Base-by-base conservation (phyloP, 2,888 invertebrate genomes). In the Hemithea aestivaria region DNA sequence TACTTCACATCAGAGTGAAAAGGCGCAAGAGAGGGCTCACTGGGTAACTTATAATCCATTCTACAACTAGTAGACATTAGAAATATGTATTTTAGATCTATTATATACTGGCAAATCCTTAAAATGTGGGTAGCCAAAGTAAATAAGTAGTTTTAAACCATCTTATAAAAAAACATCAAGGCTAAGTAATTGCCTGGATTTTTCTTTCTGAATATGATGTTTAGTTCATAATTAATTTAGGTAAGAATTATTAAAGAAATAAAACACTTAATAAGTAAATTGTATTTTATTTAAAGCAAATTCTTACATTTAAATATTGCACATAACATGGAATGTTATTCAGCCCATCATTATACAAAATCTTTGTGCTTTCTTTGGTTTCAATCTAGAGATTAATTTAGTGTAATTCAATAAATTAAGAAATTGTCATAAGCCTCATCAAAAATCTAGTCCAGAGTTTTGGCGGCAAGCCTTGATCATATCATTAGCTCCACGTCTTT, bases 11-110 rank as follows among this genome's bases (percentile, higher is more conserved):
- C 90, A 94, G 62, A 92, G 91, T 35, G 98, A 98, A 37, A 90
- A 94, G 58, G 92, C 94, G 34, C 97, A 98, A 72, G 90, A 92
- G 27, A 91, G 94, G 56, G 97, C 97, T 1, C 98, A 99, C 73
- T 99, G 99, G 99, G 93, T 99, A 36, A 99, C 99, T 0, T 98
- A 96, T 64, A 99, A 99, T 89, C 99, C 99, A 31, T 96, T 96
- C 77, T 96, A 96, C 73, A 96, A 96, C 32, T 53, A 35, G 34
- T 83, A 94, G 82, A 85, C 36, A 6, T 24, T 9, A 32, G 10
- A 10, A 25, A 32, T n/a, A n/a, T n/a, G n/a, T n/a, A n/a, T n/a
- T n/a, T n/a, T n/a, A n/a, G n/a, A n/a, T n/a, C n/a, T n/a, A n/a
- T n/a, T n/a, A n/a, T n/a, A n/a, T n/a, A n/a, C n/a, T n/a, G n/a